Evolutionary conservation across 1,140 invertebrate species (phyloP).

Genomic region (Brachionus paranguensis): DNA sequence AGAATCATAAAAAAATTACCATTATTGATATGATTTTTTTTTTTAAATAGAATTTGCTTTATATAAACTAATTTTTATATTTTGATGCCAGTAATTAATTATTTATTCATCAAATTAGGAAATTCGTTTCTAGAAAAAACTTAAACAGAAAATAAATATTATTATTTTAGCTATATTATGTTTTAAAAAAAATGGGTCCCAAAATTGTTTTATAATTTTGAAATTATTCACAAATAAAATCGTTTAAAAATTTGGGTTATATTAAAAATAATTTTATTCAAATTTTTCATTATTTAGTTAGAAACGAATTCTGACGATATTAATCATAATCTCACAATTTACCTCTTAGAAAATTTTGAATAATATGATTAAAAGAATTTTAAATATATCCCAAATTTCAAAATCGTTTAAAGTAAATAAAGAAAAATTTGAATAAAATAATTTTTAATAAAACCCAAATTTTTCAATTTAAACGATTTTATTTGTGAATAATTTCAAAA

Average conservation of each 20-base stretch:
- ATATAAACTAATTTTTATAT: too few relatives aligned
- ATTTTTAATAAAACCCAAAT: too few relatives aligned
- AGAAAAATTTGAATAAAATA: too few relatives aligned
- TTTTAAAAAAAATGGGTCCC: background rate
- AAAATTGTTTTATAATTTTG: background rate
- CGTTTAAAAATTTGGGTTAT: background rate
- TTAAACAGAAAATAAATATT: background rate
- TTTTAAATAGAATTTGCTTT: background rate
- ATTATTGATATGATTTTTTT: background rate
- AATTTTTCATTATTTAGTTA: too few relatives aligned
- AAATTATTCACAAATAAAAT: background rate
- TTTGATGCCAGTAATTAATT: background rate
- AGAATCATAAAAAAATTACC: background rate
- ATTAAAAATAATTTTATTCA: too few relatives aligned
- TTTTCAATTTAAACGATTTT: background rate
- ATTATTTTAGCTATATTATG: background rate
- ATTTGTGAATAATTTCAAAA: background rate
- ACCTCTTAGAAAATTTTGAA: too few relatives aligned
- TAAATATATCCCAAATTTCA: too few relatives aligned
- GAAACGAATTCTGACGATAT: too few relatives aligned
- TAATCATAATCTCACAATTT: too few relatives aligned
- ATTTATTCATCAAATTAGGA: background rate
- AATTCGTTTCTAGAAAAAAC: background rate
- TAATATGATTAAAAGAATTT: too few relatives aligned
- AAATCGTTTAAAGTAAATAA: too few relatives aligned